A percentile compares a stretch with the other conserved stretches of the same genome.
phyloP scores from a whole-genome alignment of 2,888 invertebrate species.

The Hirtodrosophila duncani region DNA sequence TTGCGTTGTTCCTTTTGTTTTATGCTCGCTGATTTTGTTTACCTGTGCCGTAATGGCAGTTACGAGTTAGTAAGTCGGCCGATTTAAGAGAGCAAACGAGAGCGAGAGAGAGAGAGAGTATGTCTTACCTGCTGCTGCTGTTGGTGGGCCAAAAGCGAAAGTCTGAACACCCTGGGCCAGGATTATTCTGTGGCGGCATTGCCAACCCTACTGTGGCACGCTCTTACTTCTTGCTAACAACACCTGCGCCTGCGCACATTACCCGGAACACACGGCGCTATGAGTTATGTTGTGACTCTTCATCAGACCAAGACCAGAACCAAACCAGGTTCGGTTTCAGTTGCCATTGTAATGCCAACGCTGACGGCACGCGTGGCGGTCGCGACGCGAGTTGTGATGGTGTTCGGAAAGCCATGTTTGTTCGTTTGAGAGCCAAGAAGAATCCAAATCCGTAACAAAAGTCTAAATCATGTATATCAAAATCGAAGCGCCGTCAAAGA shows the following conservation, averaged over 20 bases:
- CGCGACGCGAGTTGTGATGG: constrained; percentile 56
- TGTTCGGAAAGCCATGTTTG: constrained; percentile 32
- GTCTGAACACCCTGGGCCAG: constrained; percentile 40
- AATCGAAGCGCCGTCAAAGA: constrained; percentile 64
- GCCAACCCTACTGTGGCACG: constrained; percentile 22
- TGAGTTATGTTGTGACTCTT: too few relatives aligned
- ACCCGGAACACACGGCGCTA: background rate
- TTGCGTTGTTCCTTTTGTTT: constrained; percentile 70
- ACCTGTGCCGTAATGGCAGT: constrained; percentile 56
- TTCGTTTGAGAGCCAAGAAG: constrained; percentile 33
- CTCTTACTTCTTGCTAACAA: constrained; percentile 16
- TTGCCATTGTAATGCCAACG: constrained; percentile 70
- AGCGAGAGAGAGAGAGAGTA: too few relatives aligned
- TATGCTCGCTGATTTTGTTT: constrained; percentile 65
- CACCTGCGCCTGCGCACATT: constrained; percentile 15
- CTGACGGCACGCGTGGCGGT: constrained; percentile 58
- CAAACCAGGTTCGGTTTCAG: constrained; percentile 32
- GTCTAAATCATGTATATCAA: constrained; percentile 62
- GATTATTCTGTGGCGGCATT: constrained; percentile 33
- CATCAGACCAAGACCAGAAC: constrained; percentile 17
- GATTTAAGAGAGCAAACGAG: constrained; percentile 11
- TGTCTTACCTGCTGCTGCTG: background rate
- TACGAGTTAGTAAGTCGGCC: too few relatives aligned
- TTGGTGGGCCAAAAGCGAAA: constrained; percentile 44
- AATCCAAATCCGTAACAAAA: constrained; percentile 24